Evolutionary conservation across 2,888 invertebrate genomes (phyloP), one percentile per base, ranked within the genome.

Genomic region (Schrankia costaestrigalis): DNA sequence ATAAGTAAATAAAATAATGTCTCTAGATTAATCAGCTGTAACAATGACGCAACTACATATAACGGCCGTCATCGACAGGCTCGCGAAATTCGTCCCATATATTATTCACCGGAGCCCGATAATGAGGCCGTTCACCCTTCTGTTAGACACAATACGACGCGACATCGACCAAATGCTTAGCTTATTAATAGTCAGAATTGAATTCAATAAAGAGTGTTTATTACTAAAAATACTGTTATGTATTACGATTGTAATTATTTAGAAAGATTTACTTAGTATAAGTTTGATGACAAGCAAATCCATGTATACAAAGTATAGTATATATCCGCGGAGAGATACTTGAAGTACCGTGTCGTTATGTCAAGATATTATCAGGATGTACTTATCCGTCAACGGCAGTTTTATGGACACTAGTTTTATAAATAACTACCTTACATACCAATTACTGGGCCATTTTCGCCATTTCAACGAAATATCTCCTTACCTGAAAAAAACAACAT

Each of bases 11-110:
- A n/a, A n/a, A n/a, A n/a, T n/a, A n/a, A n/a, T n/a, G n/a, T n/a
- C n/a, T n/a, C n/a, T n/a, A n/a, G n/a, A n/a, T 18, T 29, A 31
- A 31, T 26, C 26, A 26, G 35, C 14, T 67, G 18, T 11, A 13
- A 18, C 9, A 34, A 26, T 30, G 69, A 71, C 74, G 74, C 57
- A 66, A 63, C 54, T 47, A n/a, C n/a, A n/a, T n/a, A 41, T 70
- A 69, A 70, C 69, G 71, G 67, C 64, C 67, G 68, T 70, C 63
- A 60, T 62, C 65, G 58, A 57, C 56, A 46, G 68, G 71, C 72
- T 68, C 69, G 72, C 74, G 65, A 76, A 78, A 76, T 71, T 73
- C 71, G 83, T 71, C 76, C 83, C 69, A 86, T 80, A 84, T 86
- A 71, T 85, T 84, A 84, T 83, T 69, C 83, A 74, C 65, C 63